Evolutionary conservation across 1,140 invertebrate species (phyloP), one percentile per base, ranked within the genome.

Genomic region (Aphaenogaster floridana): DNA sequence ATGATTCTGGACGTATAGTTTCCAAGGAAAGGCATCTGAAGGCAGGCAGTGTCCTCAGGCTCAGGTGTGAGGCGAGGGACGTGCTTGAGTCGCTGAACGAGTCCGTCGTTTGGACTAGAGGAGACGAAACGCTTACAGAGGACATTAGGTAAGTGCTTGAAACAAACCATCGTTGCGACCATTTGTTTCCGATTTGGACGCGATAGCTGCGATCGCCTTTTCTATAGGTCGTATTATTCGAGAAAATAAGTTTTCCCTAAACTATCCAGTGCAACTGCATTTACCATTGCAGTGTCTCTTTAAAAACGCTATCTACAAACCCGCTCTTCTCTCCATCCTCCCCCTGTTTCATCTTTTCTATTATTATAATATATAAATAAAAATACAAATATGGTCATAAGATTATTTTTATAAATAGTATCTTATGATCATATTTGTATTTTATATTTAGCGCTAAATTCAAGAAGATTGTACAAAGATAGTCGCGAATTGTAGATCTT

Each of bases 11-110:
- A 54, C 93, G 94, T 92, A 95, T 93, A 80, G 94, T 96, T 86
- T 94, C 94, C 52, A 96, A 96, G 68, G 94, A 96, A 88, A 94
- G 95, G 89, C 93, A 95, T 90, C 92, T 95, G 9, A 96, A 96
- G 89, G 96, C 96, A 21, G 96, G 96, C 45, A 96, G 96, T 86
- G 94, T 94, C 21, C 94, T 96, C 74, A 96, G 95, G 90, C 94
- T 96, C 52, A 96, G 94, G 84, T 96, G 96, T 92, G 94, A 95
- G 80, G 96, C 96, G 5, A 94, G 94, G 72, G 94, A 95, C 83
- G 91, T 95, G 61, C 89, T 92, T 15, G 92, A 94, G 61, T 91
- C 88, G 39, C 93, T 96, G 86, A 93, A 96, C 87, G 96, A 96
- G 92, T 94, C 94, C 54, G 94, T 96, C 80, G 90, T 94, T 80